Evolutionary conservation across 2,888 invertebrate genomes (phyloP), one percentile per base, ranked within the genome.

Genomic region (Branchellion lobata): DNA sequence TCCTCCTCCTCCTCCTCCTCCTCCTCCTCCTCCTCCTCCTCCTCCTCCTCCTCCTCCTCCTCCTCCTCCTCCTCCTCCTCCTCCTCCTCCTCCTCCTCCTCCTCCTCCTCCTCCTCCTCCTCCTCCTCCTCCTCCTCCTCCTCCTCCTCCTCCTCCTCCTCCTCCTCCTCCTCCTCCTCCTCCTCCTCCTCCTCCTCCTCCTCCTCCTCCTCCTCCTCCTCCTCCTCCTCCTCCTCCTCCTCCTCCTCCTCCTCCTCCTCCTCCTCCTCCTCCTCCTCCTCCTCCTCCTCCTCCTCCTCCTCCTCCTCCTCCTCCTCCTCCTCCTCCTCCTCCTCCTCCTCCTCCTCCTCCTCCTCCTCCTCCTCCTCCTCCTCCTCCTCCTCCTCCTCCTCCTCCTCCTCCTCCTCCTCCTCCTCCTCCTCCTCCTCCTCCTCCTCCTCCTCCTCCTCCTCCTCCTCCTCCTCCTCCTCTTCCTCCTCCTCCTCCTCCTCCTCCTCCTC

Each of bases 381-480:
- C 33, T 27, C 51, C 29, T 51, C 31, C 14, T 53, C 18, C 75
- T 53, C 53, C 69, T 29, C 31, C 51, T 29, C 53, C 31, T 53
- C 31, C 53, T 75, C 51, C 24, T n/a, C 27, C 51, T 31, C 31
- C 53, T 40, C 47, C 47, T 29, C 24, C 47, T 75, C 36, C 75
- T 1, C 53, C 75, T 75, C 40, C 27, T 24, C 11, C 74, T 74
- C 74, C n/a, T 74, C 27, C 47, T 40, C 47, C 27, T 8, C 24
- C 14, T 74, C 27, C 51, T 36, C 11, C 51, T 27, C 40, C 53
- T 76, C 29, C 36, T 57, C 24, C 76, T 51, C 65, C 65, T 65
- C 21, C 33, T 29, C 24, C 14, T 65, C n/a, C 77, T 77, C 65
- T 47, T 77, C 33, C 65, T 34, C n/a, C 61, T 77, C 65, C 65